phyloP scores from a whole-genome alignment of 1,140 invertebrate genomes.

The Apis dorsata region DNA sequence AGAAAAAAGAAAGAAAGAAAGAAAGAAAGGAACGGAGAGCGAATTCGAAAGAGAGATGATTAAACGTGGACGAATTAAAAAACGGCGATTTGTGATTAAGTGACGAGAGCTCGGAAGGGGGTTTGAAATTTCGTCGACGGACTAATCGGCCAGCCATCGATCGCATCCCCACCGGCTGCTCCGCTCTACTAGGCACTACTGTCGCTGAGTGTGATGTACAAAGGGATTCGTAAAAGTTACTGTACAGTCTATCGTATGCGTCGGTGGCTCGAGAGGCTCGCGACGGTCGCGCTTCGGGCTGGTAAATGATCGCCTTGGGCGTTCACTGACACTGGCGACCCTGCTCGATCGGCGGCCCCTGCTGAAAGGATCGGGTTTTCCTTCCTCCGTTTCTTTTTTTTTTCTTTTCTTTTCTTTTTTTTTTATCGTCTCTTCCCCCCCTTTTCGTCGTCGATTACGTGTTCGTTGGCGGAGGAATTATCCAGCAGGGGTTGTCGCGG shows the following conservation, averaged over 20 bases:
- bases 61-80: background rate
- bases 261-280: slow-evolving; percentile 44
- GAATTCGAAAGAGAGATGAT: background rate
- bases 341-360: slow-evolving; percentile 16
- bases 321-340: slow-evolving; percentile 1
- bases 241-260: slow-evolving; percentile 55
- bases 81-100: too few relatives aligned
- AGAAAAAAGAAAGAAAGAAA: background rate
- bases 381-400: too few relatives aligned
- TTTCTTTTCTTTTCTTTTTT: too few relatives aligned
- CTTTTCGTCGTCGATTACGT: background rate
- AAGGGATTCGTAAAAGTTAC: slow-evolving; percentile 59
- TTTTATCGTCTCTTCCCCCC: background rate
- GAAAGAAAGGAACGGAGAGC: background rate
- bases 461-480: background rate
- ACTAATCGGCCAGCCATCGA: background rate
- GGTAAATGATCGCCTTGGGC: slow-evolving; percentile 33
- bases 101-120: too few relatives aligned
- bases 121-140: background rate
- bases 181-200: slow-evolving; percentile 48
- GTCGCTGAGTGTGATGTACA: slow-evolving; percentile 50
- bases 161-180: slow-evolving; percentile 8
- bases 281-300: slow-evolving; percentile 15
- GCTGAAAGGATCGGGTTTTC: background rate
- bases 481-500: background rate